Conservation (phyloP, 2,797 vertebrate species). For the Nannoperca obscura region DNA sequence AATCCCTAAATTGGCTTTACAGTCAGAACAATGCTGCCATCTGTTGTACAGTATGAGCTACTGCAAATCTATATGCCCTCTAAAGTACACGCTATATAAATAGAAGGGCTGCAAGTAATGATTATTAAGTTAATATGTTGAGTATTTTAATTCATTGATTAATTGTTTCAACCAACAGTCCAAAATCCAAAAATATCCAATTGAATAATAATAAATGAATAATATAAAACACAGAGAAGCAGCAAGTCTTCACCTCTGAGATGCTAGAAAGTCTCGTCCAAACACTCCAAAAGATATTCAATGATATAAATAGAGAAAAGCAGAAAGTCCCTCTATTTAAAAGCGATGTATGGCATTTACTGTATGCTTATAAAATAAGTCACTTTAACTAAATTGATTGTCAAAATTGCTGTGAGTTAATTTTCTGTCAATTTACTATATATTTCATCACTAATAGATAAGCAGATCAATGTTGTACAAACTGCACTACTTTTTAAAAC, state of each 20-base stretch:
- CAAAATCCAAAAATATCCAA: background rate
- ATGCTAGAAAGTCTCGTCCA: background rate
- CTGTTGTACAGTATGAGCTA: constrained; percentile 62
- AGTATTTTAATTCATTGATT: background rate
- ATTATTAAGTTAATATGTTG: background rate
- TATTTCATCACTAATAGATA: background rate
- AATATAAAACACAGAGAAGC: background rate
- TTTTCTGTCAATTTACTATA: background rate
- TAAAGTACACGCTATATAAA: background rate
- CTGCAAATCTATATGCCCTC: constrained; percentile 41
- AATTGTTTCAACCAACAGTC: background rate
- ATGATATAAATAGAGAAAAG: background rate
- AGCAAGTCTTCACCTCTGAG: constrained; percentile 1
- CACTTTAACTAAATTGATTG: background rate
- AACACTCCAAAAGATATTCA: background rate
- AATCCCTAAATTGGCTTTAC: constrained; percentile 16
- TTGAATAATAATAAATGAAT: too few species aligned
- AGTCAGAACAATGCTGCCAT: constrained; percentile 66
- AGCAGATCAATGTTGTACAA: background rate
- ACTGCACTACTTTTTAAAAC: background rate
- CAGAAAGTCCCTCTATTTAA: background rate
- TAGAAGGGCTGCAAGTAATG: background rate
- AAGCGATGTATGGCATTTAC: constrained; percentile 6
- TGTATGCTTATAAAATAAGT: background rate
- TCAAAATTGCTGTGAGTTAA: background rate